Conservation (phyloP, 2,797 vertebrate species). For the Labeo calbasu region DNA sequence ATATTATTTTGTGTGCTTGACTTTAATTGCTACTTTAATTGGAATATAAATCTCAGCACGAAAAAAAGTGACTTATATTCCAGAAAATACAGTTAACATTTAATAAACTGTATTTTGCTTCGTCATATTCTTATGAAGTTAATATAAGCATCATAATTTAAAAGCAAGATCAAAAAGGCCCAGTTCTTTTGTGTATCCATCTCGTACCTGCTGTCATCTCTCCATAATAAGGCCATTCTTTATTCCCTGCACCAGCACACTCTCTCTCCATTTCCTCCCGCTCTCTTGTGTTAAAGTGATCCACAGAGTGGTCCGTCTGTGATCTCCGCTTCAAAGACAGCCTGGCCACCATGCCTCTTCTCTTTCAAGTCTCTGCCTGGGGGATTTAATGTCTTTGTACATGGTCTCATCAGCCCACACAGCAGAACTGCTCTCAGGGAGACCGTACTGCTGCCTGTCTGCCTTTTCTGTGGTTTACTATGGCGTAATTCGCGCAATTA, state of each 20-base stretch:
- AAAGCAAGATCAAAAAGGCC: background rate
- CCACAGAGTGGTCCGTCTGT: slow-evolving; percentile 31
- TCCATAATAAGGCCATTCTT: slow-evolving; percentile 3
- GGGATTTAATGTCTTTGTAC: slow-evolving; percentile 26
- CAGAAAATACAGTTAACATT: background rate
- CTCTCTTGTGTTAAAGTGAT: slow-evolving; percentile 33
- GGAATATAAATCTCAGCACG: background rate
- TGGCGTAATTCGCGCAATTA: background rate
- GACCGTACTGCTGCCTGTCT: background rate
- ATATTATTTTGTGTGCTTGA: background rate
- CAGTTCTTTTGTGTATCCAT: background rate
- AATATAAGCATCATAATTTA: background rate
- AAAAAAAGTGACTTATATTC: background rate
- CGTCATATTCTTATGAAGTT: background rate
- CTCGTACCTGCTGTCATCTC: slow-evolving; percentile 14
- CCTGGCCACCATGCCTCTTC: slow-evolving; percentile 20
- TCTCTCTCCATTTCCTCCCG: slow-evolving; percentile 21
- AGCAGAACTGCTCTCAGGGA: background rate
- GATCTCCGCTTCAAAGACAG: slow-evolving; percentile 49
- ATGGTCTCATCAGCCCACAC: background rate
- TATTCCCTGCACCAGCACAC: background rate
- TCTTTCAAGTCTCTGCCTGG: slow-evolving; percentile 26
- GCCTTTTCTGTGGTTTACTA: background rate
- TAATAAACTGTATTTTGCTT: background rate
- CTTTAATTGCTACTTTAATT: too few species aligned